A percentile compares a stretch with the other conserved stretches of the same genome.
These are phyloP conservation scores for Semicossyphus pulcher DNA, from an alignment of 2,113 vertebrate species.

Conservation along the genomic window DNA sequence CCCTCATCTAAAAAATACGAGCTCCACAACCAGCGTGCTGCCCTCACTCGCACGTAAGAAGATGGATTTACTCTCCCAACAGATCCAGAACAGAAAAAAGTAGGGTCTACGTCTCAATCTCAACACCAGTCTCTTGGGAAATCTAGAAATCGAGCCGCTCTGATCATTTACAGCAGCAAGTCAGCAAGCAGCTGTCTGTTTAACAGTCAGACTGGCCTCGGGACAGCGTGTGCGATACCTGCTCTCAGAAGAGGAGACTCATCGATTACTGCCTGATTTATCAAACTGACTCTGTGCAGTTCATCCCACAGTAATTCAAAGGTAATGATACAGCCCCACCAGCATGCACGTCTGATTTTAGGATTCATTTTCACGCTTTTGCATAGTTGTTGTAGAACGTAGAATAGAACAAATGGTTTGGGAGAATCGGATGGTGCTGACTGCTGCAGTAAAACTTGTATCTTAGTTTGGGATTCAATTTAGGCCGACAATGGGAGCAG, in stretches of 20 bases:
- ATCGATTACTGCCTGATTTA: slow-evolving; percentile 44
- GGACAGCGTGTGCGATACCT: slow-evolving; percentile 34
- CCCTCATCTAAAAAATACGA: slow-evolving; percentile 23
- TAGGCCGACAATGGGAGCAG: slow-evolving; percentile 29
- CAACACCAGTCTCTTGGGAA: not conserved
- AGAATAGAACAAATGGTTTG: slow-evolving; percentile 11
- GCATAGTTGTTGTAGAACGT: too few relatives aligned
- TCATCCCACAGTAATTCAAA: slow-evolving; percentile 17
- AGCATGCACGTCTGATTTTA: not conserved
- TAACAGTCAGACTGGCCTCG: slow-evolving; percentile 26
- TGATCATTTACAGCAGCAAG: slow-evolving; percentile 15
- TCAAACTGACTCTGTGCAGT: slow-evolving; percentile 34
- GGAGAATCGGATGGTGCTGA: slow-evolving; percentile 47
- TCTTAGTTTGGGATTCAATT: slow-evolving; percentile 53
- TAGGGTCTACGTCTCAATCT: slow-evolving; percentile 7
- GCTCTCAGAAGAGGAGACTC: slow-evolving; percentile 41
- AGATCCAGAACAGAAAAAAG: too few relatives aligned
- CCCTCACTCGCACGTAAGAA: not conserved
- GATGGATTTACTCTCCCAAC: slow-evolving; percentile 1
- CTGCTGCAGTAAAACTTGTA: slow-evolving; percentile 8
- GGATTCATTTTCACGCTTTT: too few relatives aligned
- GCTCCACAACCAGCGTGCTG: not conserved
- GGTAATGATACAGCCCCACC: slow-evolving; percentile 18
- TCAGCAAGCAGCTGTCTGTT: slow-evolving; percentile 45
- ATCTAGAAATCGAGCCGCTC: not conserved